A percentile compares a stretch with the other conserved stretches of the same genome.
Evolutionary conservation across 2,797 vertebrate genomes (phyloP).

Genomic region (Pagetopsis macropterus): DNA sequence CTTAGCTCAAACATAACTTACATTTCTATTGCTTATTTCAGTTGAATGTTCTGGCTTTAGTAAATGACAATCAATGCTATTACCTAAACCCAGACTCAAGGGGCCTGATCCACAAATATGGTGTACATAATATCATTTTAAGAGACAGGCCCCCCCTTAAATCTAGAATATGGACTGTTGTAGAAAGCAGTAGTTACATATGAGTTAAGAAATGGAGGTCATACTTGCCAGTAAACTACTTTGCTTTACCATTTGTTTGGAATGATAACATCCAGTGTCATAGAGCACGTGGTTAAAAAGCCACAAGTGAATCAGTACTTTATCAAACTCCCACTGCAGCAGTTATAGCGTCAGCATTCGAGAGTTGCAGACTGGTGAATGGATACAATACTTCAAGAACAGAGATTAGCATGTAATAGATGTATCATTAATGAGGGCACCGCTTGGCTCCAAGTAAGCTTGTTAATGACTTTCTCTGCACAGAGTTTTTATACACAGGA

Average conservation of each 20-base stretch:
- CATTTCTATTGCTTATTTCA: not conserved
- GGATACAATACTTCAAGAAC: not conserved
- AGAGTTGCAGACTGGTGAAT: not conserved
- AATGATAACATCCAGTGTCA: not conserved
- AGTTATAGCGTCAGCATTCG: not conserved
- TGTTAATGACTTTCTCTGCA: slow-evolving; percentile 16
- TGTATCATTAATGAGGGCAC: not conserved
- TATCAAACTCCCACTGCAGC: slow-evolving; percentile 6
- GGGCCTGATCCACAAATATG: not conserved
- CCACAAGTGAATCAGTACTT: not conserved
- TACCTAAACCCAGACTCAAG: not conserved
- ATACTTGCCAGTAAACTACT: not conserved
- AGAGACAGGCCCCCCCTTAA: not conserved
- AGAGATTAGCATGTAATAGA: not conserved
- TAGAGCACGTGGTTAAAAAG: not conserved
- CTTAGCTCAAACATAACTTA: not conserved
- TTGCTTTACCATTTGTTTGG: not conserved
- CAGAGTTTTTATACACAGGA: not conserved
- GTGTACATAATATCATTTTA: not conserved
- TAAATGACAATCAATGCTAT: not conserved
- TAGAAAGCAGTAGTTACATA: no score
- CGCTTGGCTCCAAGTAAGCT: slow-evolving; percentile 8
- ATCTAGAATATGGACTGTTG: no score
- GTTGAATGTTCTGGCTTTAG: not conserved
- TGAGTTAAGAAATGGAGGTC: not conserved